phyloP scores from a whole-genome alignment of 2,797 vertebrate genomes.

The Allobates femoralis region DNA sequence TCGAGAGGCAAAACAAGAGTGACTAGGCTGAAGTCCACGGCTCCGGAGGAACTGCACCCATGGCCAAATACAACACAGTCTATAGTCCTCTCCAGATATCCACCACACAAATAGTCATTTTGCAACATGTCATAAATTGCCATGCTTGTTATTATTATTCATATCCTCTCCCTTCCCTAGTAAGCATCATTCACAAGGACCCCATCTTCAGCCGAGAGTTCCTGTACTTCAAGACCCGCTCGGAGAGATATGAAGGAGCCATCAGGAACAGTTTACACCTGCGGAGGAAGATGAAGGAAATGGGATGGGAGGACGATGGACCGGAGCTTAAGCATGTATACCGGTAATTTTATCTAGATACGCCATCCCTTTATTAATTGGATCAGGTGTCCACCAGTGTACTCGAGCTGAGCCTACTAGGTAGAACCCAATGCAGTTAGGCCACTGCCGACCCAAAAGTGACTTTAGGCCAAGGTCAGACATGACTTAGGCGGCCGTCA shows the following conservation, averaged over 20 bases:
- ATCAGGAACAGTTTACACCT: conserved; percentile 68
- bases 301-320: conserved; percentile 71
- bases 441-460: no score
- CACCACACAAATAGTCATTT: no score
- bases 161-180: conserved; percentile 66
- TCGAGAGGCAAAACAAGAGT: no score
- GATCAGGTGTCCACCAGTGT: background rate
- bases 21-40: no score
- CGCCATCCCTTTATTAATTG: background rate
- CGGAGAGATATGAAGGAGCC: conserved; percentile 72
- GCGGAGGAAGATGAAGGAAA: conserved; percentile 65
- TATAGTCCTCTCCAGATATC: no score
- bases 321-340: conserved; percentile 66
- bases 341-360: conserved; percentile 69
- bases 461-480: no score
- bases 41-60: no score
- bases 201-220: conserved; percentile 70
- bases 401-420: background rate
- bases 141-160: no score
- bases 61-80: no score
- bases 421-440: no score
- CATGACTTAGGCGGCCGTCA: no score
- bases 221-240: conserved; percentile 74
- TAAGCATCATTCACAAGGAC: conserved; percentile 67
- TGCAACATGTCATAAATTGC: no score